These are phyloP conservation scores for Elymnias hypermnestra DNA, from an alignment of 1,140 invertebrate genomes.

Conservation along the genomic window DNA sequence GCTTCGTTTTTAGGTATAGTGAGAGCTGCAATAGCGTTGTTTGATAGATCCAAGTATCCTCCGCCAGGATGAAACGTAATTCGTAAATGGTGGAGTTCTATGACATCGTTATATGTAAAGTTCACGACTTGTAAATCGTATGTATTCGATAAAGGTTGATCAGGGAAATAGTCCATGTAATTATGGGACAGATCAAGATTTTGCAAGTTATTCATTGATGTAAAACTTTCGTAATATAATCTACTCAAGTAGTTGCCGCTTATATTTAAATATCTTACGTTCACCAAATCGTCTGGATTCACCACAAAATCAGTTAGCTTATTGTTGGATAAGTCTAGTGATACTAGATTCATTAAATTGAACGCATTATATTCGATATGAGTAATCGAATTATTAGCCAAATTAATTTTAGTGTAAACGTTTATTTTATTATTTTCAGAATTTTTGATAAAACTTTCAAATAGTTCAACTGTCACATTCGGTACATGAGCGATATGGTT, in stretches of 20 bases:
- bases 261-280: conserved; percentile 52
- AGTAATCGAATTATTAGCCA: conserved; percentile 48
- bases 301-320: conserved; percentile 43
- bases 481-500: conserved; percentile 44
- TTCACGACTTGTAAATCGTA: conserved; percentile 44
- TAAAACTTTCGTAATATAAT: conserved; percentile 47
- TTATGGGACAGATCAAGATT: conserved; percentile 61
- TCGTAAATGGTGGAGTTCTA: conserved; percentile 32
- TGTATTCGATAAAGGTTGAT: conserved; percentile 38
- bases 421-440: conserved; percentile 12
- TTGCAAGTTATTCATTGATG: conserved; percentile 45
- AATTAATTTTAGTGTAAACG: conserved; percentile 43
- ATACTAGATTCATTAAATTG: conserved; percentile 35
- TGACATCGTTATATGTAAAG: conserved; percentile 46
- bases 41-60: conserved; percentile 52
- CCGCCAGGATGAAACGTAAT: conserved; percentile 50
- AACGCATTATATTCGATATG: conserved; percentile 51
- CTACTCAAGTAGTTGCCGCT: conserved; percentile 44
- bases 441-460: conserved; percentile 26
- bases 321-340: conserved; percentile 52
- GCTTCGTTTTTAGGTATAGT: conserved; percentile 44
- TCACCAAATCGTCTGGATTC: conserved; percentile 37
- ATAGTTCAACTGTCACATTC: conserved; percentile 30
- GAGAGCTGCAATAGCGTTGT: conserved; percentile 42
- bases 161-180: conserved; percentile 41